Base-by-base conservation (phyloP, 1,140 invertebrate species). In the Pygmarrhopalites habei region DNA sequence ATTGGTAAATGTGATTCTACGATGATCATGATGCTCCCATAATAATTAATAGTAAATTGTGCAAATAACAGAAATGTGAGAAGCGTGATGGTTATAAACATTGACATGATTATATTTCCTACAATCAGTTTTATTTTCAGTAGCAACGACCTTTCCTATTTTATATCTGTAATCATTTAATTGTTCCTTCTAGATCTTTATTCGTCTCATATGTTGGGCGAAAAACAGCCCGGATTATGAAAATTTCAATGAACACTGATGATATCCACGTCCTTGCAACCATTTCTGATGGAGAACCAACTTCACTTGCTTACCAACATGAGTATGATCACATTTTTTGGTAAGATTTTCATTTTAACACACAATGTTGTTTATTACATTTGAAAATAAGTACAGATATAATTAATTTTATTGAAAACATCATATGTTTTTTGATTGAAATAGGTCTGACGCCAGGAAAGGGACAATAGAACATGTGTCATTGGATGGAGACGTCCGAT, bases 281-380 rank as follows among this genome's bases (percentile, higher is more conserved):
- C 1, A 61, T 61, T 26, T 25, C 32, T 43, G 25, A 51, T 30
- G 65, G 63, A 19, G 65, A 67, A 26, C 68, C 68, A 32, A 61
- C 60, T 3, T 52, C 65, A 5, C 21, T 70, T 19, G 62, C 68
- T 2, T 70, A 67, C 53, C 32, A 67, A 35, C 44, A 25, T 4
- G 65, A 67, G 29, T 25, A 59, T 23, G 30, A 59, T 1, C 39
- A 57, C 17, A 59, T 70, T 29, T 65, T 65, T 28, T 70, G 68
- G 68, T 70, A 57, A 35, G 57, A 26, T n/a, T 4, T 39, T 60
- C 14, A 17, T 28, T 12, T 23, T n/a, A n/a, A n/a, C n/a, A n/a
- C n/a, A n/a, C n/a, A n/a, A n/a, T n/a, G n/a, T n/a, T n/a, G n/a
- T n/a, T n/a, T n/a, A n/a, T n/a, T n/a, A n/a, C n/a, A n/a, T n/a